Conservation (phyloP, 2,113 vertebrate species). For the Osmerus mordax region DNA sequence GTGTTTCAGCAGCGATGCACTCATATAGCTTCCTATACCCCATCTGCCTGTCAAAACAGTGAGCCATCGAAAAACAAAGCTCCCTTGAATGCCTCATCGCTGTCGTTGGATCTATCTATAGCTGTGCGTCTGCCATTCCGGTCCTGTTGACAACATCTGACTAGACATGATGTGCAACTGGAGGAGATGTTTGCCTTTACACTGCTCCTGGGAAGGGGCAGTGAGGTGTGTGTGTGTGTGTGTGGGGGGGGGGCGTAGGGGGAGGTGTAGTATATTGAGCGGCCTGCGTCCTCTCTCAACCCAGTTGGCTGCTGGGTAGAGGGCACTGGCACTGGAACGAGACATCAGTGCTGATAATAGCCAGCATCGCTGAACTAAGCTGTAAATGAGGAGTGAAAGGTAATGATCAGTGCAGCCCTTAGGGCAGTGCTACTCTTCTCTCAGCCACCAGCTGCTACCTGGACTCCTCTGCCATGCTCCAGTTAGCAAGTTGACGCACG, state of each 20-base stretch:
- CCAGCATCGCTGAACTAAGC: conserved; percentile 41
- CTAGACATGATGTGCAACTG: conserved; percentile 64
- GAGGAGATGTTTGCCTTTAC: conserved; percentile 54
- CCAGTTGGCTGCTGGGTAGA: conserved; percentile 14
- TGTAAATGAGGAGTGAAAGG: conserved; percentile 58
- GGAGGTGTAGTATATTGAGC: conserved; percentile 9
- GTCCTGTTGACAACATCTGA: conserved; percentile 62
- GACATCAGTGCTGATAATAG: conserved; percentile 40
- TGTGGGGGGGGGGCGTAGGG: conserved; percentile 15
- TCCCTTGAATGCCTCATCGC: conserved; percentile 42
- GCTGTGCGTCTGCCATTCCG: conserved; percentile 55
- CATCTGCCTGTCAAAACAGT: conserved; percentile 56
- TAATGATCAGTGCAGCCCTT: conserved; percentile 58
- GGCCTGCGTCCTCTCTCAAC: conserved; percentile 7
- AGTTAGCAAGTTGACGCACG: conserved; percentile 60
- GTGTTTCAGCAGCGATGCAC: conserved; percentile 17
- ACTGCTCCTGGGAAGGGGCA: conserved; percentile 21
- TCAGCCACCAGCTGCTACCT: conserved; percentile 62
- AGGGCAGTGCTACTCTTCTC: conserved; percentile 37
- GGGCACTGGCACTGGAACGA: conserved; percentile 27
- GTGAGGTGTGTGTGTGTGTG: conserved; percentile 1
- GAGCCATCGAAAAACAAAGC: conserved; percentile 59
- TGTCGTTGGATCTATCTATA: conserved; percentile 67
- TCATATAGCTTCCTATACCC: conserved; percentile 31
- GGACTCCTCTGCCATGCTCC: conserved; percentile 50